phyloP scores from a whole-genome alignment of 2,797 vertebrate genomes.

The Clamator glandarius region DNA sequence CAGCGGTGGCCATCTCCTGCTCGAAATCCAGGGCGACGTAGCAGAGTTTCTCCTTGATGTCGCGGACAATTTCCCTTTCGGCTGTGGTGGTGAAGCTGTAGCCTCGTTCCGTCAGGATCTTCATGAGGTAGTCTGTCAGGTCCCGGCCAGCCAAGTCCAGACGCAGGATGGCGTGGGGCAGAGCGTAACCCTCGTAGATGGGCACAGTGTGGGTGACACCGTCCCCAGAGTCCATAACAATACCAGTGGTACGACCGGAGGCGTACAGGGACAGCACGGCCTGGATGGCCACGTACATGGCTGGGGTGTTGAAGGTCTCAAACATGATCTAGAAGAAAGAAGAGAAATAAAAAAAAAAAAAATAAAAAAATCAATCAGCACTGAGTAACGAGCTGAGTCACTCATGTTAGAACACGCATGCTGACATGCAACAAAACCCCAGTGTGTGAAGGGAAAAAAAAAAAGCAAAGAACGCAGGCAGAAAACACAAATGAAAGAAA shows the following conservation, averaged over 20 bases:
- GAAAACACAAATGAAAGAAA: constrained; percentile 79
- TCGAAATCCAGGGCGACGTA: constrained; percentile 88
- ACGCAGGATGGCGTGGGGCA: constrained; percentile 84
- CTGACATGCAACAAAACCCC: constrained; percentile 66
- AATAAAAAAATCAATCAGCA: not conserved
- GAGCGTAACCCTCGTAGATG: constrained; percentile 85
- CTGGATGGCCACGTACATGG: constrained; percentile 84
- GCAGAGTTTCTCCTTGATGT: constrained; percentile 89
- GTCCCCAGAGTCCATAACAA: constrained; percentile 86
- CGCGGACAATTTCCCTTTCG: constrained; percentile 86
- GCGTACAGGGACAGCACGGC: constrained; percentile 81
- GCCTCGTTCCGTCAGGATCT: constrained; percentile 88
- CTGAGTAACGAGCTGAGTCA: not conserved
- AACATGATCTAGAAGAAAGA: constrained; percentile 79
- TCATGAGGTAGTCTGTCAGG: constrained; percentile 90
- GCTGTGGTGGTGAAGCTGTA: constrained; percentile 91
- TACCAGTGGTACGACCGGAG: constrained; percentile 82
- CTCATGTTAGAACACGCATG: constrained; percentile 57
- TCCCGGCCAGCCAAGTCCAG: constrained; percentile 85
- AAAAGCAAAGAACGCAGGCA: constrained; percentile 72
- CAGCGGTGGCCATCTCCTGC: constrained; percentile 87
- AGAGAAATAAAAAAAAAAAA: too few relatives aligned
- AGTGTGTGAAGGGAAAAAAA: constrained; percentile 53
- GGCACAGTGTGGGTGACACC: constrained; percentile 85
- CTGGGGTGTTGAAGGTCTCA: constrained; percentile 84